A percentile compares a stretch with the other conserved stretches of the same genome.
phyloP scores from a whole-genome alignment of 2,888 invertebrate genomes.

The Philaethria dido region DNA sequence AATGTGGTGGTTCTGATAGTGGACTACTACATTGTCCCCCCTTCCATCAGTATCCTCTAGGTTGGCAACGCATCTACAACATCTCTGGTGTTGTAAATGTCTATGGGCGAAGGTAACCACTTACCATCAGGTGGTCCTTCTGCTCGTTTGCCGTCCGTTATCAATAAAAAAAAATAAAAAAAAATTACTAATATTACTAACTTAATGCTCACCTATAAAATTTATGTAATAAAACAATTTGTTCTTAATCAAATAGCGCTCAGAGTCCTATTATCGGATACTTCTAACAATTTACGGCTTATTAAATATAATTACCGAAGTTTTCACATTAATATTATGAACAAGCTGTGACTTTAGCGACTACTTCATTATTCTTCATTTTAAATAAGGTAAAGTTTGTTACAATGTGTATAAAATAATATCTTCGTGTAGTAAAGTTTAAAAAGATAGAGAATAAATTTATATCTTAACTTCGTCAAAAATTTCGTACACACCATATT shows the following conservation, averaged over 20 bases:
- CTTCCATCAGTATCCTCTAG: no score
- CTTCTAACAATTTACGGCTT: slow-evolving; percentile 19
- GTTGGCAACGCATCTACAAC: no score
- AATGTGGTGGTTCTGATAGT: no score
- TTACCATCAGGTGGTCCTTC: no score
- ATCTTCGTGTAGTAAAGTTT: not conserved
- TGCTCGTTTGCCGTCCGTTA: no score
- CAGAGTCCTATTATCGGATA: slow-evolving; percentile 9
- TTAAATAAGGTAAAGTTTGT: slow-evolving; percentile 13
- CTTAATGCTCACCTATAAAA: not conserved
- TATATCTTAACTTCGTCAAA: not conserved
- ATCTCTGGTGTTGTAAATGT: no score
- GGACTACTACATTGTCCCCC: no score
- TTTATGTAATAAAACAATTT: slow-evolving; percentile 5
- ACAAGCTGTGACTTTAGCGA: slow-evolving; percentile 27
- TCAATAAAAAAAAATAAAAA: no score
- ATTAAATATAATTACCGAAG: slow-evolving; percentile 22
- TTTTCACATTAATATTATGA: slow-evolving; percentile 27
- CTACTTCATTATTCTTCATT: slow-evolving; percentile 28
- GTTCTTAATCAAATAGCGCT: slow-evolving; percentile 1
- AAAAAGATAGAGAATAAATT: slow-evolving; percentile 6
- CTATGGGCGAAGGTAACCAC: no score
- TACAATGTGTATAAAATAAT: slow-evolving; percentile 15
- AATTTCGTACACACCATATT: not conserved
- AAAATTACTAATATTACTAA: no score